A percentile compares a stretch with the other conserved stretches of the same genome.
Conservation (phyloP, 1,140 invertebrate species). For the Hydropsyche tenuis region DNA sequence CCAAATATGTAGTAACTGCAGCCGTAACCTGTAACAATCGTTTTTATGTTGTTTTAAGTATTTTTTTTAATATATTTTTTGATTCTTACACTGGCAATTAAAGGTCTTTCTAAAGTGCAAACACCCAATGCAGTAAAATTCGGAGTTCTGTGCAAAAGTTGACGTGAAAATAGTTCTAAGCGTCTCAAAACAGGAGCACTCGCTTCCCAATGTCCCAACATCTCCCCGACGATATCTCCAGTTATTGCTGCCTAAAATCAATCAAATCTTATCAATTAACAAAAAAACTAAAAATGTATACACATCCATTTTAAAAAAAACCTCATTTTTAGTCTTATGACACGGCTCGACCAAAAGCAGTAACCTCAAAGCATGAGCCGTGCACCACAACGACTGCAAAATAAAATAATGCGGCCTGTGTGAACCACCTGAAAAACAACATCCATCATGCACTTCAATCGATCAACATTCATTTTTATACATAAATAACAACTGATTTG, state of each 20-base stretch:
- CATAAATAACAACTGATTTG: constrained; percentile 30
- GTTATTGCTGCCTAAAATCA: constrained; percentile 55
- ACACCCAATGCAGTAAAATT: constrained; percentile 71
- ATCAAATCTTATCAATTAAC: neutral
- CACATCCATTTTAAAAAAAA: constrained; percentile 50
- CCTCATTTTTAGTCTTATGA: constrained; percentile 65
- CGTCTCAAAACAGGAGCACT: constrained; percentile 56
- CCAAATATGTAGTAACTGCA: constrained; percentile 73
- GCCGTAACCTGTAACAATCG: constrained; percentile 66
- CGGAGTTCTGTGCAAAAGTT: constrained; percentile 67
- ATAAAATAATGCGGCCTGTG: constrained; percentile 57
- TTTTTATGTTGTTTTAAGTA: neutral
- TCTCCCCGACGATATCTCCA: constrained; percentile 56
- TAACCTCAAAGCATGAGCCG: constrained; percentile 68
- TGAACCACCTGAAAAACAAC: constrained; percentile 53
- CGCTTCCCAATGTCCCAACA: constrained; percentile 56
- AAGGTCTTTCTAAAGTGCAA: constrained; percentile 67
- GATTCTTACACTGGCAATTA: constrained; percentile 69
- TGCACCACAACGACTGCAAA: constrained; percentile 70
- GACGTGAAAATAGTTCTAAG: constrained; percentile 71
- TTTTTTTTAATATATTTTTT: constrained; percentile 17
- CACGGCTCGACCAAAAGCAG: constrained; percentile 73
- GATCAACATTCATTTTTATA: no score
- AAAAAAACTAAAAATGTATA: no score
- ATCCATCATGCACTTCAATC: neutral